Conservation (phyloP, 2,113 vertebrate species). For the Aptenodytes forsteri region DNA sequence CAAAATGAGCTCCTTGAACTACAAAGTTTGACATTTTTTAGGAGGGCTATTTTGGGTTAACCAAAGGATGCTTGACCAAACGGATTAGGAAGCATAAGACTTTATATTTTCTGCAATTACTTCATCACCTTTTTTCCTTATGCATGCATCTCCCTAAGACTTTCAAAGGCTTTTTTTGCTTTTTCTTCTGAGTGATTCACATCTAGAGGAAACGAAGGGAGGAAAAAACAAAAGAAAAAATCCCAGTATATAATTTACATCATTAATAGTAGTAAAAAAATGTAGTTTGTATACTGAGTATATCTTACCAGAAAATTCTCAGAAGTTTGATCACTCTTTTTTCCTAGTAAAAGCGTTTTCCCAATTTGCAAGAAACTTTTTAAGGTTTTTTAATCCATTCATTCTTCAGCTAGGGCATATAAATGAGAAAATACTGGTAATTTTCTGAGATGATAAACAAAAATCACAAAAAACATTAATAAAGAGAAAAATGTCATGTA, state of each 20-base stretch:
- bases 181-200: background rate
- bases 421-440: background rate
- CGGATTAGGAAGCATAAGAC: background rate
- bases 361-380: background rate
- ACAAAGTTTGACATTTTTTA: background rate
- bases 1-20: background rate
- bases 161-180: background rate
- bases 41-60: background rate
- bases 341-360: background rate
- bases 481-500: background rate
- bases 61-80: background rate
- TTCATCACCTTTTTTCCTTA: background rate
- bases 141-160: background rate
- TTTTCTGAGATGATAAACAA: background rate
- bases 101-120: background rate
- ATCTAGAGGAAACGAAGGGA: background rate
- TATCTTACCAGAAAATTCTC: background rate
- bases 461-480: background rate
- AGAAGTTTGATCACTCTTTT: background rate
- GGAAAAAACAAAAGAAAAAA: background rate
- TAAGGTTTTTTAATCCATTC: background rate
- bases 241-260: background rate
- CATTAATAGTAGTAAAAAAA: accelerated
- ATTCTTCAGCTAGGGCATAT: background rate
- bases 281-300: background rate